These are phyloP conservation scores for Ephialtes manifestator DNA, from an alignment of 2,888 invertebrate genomes.

Conservation along the genomic window DNA sequence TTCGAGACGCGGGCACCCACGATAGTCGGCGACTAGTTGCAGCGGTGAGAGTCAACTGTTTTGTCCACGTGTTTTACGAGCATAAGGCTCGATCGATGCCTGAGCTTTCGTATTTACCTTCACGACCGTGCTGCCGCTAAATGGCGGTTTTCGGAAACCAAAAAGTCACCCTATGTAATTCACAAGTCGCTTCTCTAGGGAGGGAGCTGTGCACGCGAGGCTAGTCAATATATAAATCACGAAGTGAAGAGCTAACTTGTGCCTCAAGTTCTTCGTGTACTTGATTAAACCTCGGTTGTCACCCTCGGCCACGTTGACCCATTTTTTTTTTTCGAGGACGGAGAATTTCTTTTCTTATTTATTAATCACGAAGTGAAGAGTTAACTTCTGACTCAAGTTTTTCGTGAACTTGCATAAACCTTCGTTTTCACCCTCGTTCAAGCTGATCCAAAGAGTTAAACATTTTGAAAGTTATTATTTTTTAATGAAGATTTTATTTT, in stretches of 20 bases:
- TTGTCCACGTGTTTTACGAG: constrained; percentile 76
- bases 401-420: constrained; percentile 1
- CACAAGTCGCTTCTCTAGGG: constrained; percentile 16
- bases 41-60: constrained; percentile 73
- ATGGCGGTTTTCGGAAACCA: constrained; percentile 48
- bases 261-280: neutral
- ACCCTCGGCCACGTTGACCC: too few species aligned
- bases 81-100: constrained; percentile 60
- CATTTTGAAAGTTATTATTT: too few species aligned
- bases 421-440: too few species aligned
- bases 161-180: constrained; percentile 33
- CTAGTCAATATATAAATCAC: constrained; percentile 30
- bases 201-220: constrained; percentile 6
- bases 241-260: neutral
- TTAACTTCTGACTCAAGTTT: neutral
- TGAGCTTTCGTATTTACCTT: constrained; percentile 62
- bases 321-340: too few species aligned
- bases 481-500: too few species aligned
- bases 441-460: too few species aligned
- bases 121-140: constrained; percentile 61
- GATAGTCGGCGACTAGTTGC: constrained; percentile 71
- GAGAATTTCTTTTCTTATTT: neutral
- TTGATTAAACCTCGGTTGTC: neutral
- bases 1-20: constrained; percentile 32
- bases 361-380: constrained; percentile 3